These are phyloP conservation scores for Oeneis ivallda DNA, from an alignment of 2,888 invertebrate species.

Conservation along the genomic window DNA sequence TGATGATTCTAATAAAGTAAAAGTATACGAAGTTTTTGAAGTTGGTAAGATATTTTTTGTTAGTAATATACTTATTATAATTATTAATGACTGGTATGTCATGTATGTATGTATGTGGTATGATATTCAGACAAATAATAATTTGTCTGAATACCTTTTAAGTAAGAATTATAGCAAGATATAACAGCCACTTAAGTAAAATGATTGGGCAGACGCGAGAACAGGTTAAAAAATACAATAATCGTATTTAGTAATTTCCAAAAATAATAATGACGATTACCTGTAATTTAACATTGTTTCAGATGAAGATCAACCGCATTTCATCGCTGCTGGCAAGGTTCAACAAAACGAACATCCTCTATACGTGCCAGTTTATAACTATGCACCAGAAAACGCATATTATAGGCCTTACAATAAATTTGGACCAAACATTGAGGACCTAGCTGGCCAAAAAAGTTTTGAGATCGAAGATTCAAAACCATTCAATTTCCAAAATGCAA, in stretches of 20 bases:
- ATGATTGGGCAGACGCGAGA: too few species aligned
- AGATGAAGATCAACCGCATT: constrained; percentile 44
- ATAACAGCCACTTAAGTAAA: too few species aligned
- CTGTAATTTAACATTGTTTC: constrained; percentile 33
- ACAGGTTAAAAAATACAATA: too few species aligned
- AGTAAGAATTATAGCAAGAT: too few species aligned
- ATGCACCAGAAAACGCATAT: constrained; percentile 45
- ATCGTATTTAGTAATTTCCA: background rate
- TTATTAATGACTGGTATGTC: too few species aligned
- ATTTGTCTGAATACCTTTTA: too few species aligned
- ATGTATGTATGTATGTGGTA: too few species aligned
- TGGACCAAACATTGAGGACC: constrained; percentile 48
- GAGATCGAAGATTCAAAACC: constrained; percentile 30
- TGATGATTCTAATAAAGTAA: constrained; percentile 29
- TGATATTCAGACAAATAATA: too few species aligned
- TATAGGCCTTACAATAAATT: constrained; percentile 48
- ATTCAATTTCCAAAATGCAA: background rate
- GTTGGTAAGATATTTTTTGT: constrained; percentile 50
- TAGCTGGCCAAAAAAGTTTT: constrained; percentile 16
- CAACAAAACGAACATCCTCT: constrained; percentile 47
- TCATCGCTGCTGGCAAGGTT: constrained; percentile 21
- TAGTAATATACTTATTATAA: too few species aligned
- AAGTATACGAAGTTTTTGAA: constrained; percentile 56
- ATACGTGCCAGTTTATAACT: constrained; percentile 53
- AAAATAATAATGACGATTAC: background rate